A percentile compares a stretch with the other conserved stretches of the same genome.
Evolutionary conservation across 2,888 invertebrate genomes (phyloP).

Genomic region (Phragmatobia fuliginosa): DNA sequence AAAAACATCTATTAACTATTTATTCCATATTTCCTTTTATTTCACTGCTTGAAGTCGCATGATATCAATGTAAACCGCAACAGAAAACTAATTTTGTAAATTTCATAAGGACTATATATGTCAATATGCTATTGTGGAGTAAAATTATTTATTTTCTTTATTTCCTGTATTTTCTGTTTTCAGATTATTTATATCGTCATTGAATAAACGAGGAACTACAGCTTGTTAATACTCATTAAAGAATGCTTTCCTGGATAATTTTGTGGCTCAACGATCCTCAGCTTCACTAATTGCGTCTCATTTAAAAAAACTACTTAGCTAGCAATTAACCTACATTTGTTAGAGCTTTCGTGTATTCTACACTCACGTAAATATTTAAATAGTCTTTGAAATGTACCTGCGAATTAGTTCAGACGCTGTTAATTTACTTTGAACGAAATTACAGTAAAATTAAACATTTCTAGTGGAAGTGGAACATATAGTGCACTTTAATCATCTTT

Average conservation of each 20-base stretch:
- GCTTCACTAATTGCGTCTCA: conserved; percentile 75
- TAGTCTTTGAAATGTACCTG: conserved; percentile 45
- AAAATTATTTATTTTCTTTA: too few relatives aligned
- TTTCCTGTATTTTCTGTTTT: too few relatives aligned
- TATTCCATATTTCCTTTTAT: not conserved
- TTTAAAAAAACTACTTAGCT: conserved; percentile 66
- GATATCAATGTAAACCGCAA: not conserved
- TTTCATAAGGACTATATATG: too few relatives aligned
- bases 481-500: conserved; percentile 35
- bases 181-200: not conserved
- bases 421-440: conserved; percentile 49
- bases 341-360: conserved; percentile 44
- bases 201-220: conserved; percentile 14
- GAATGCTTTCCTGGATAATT: conserved; percentile 61
- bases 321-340: conserved; percentile 75
- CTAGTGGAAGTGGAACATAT: conserved; percentile 31
- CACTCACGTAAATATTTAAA: conserved; percentile 37
- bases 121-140: too few relatives aligned
- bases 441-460: conserved; percentile 39
- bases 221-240: conserved; percentile 57
- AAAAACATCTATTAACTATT: too few relatives aligned
- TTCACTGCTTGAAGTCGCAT: not conserved
- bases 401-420: conserved; percentile 43
- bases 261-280: conserved; percentile 54
- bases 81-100: not conserved